Conservation (phyloP, 1,140 invertebrate genomes). For the Zaprionus ghesquierei region DNA sequence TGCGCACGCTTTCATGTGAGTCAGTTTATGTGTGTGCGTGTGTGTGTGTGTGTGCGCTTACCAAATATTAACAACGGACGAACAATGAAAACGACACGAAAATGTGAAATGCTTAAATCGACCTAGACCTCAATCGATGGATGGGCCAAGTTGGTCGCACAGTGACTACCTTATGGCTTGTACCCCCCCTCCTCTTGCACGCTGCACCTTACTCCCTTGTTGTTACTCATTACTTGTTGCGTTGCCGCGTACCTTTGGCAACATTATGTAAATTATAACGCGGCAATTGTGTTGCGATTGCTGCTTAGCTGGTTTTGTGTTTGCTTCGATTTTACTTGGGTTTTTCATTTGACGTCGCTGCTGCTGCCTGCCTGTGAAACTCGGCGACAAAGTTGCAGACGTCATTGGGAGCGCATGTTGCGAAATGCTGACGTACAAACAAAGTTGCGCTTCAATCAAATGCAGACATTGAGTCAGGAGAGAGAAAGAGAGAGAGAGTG, state of each 20-base stretch:
- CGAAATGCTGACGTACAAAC: conserved; percentile 1
- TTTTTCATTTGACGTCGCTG: conserved; percentile 29
- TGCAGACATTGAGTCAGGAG: conserved; percentile 1
- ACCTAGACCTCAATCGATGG: conserved; percentile 78
- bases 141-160: conserved; percentile 45
- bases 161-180: no score
- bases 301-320: conserved; percentile 13
- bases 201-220: background rate
- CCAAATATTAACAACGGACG: conserved; percentile 69
- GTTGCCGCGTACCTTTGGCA: conserved; percentile 51
- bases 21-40: background rate
- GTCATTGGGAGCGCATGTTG: conserved; percentile 34
- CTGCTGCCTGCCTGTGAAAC: conserved; percentile 5
- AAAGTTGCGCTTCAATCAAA: background rate
- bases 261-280: conserved; percentile 73
- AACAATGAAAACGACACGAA: conserved; percentile 77
- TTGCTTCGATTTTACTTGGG: conserved; percentile 12
- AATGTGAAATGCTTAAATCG: conserved; percentile 79
- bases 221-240: conserved; percentile 20
- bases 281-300: conserved; percentile 20
- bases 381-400: conserved; percentile 27
- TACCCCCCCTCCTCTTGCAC: background rate
- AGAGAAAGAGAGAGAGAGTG: background rate
- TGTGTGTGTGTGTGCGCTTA: conserved; percentile 43
- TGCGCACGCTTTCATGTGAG: background rate